Conservation (phyloP, 1,140 invertebrate species). For the Hesperophylax magnus region DNA sequence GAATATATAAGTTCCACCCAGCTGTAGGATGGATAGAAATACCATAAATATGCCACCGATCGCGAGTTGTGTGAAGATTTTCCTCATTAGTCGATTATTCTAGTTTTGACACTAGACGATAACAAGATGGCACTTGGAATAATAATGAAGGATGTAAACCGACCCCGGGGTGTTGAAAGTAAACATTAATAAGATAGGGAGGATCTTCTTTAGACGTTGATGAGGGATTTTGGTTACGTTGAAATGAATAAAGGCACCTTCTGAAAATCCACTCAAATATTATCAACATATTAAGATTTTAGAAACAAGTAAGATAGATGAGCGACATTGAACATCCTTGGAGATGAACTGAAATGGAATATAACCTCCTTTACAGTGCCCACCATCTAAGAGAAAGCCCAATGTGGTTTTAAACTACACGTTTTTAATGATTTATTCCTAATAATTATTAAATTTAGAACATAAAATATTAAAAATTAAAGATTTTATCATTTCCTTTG, state of each 20-base stretch:
- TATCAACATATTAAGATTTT: no score
- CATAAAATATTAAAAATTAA: no score
- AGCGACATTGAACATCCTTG: no score
- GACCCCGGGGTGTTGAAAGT: neutral
- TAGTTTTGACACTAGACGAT: constrained; percentile 21
- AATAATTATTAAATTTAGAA: no score
- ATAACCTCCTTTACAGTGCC: no score
- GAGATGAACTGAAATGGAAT: no score
- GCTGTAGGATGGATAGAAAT: neutral
- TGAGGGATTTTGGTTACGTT: constrained; percentile 6
- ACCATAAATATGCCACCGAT: constrained; percentile 17
- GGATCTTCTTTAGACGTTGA: constrained; percentile 10
- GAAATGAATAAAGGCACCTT: neutral
- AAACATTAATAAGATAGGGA: constrained; percentile 20
- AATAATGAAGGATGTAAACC: constrained; percentile 20
- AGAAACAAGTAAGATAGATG: no score
- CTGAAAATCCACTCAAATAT: no score
- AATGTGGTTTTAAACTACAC: no score
- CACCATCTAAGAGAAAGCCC: no score
- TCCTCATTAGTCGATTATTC: constrained; percentile 37
- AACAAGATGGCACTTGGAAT: constrained; percentile 25
- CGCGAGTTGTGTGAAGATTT: constrained; percentile 28
- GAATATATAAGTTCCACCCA: neutral
- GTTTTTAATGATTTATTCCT: no score
- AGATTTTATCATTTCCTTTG: no score